A percentile compares a stretch with the other conserved stretches of the same genome.
Conservation (phyloP, 2,888 invertebrate genomes). For the Apomyelois bistriatella region DNA sequence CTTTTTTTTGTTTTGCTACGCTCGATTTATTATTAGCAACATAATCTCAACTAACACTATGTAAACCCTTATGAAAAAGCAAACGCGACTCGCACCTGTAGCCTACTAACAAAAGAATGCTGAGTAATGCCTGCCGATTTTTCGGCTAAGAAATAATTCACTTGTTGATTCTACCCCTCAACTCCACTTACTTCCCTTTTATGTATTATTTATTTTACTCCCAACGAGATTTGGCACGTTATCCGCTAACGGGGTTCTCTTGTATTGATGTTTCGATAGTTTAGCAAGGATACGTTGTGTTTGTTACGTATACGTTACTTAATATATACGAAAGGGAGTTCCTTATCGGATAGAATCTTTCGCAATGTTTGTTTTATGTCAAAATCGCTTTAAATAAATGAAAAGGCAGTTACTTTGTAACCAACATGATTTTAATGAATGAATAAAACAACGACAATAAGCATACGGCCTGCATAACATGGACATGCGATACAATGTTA, state of each 20-base stretch:
- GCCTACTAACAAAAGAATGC: slow-evolving; percentile 58
- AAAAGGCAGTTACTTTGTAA: no score
- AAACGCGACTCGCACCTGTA: slow-evolving; percentile 62
- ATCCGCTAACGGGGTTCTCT: slow-evolving; percentile 27
- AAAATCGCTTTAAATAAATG: background rate
- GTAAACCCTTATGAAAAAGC: slow-evolving; percentile 47
- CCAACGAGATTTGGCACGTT: slow-evolving; percentile 36
- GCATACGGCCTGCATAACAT: no score
- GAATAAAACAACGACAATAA: no score
- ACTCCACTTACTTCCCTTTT: slow-evolving; percentile 44
- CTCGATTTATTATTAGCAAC: no score
- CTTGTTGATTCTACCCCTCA: slow-evolving; percentile 64
- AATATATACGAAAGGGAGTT: background rate
- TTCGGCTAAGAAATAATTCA: slow-evolving; percentile 70
- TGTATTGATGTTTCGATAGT: slow-evolving; percentile 5
- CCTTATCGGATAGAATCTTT: background rate
- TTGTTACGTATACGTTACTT: background rate
- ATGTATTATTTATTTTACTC: slow-evolving; percentile 52
- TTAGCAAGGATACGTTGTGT: background rate
- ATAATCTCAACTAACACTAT: no score
- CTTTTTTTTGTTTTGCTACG: no score
- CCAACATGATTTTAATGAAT: no score
- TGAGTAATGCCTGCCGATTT: slow-evolving; percentile 65
- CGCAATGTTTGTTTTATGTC: no score
- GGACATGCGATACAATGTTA: no score